These are phyloP conservation scores for Eonycteris spelaea DNA, from an alignment of 2,113 vertebrate genomes.

Conservation along the genomic window DNA sequence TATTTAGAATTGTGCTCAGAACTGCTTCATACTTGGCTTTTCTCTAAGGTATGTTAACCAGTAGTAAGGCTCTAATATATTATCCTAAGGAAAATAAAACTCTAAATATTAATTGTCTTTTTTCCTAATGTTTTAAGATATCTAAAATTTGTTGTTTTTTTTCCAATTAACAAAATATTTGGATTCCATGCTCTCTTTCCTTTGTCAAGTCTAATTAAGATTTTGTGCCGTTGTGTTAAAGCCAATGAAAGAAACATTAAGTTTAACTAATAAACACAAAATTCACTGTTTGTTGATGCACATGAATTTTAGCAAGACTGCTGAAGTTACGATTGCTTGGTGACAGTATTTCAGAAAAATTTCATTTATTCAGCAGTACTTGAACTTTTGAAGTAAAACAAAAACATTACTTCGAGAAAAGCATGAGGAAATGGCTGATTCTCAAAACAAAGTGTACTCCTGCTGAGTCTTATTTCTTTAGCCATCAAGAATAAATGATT, in stretches of 20 bases:
- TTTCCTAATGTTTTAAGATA: background rate
- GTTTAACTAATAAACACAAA: background rate
- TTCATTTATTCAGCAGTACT: background rate
- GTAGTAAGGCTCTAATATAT: background rate
- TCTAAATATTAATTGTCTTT: background rate
- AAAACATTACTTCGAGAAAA: background rate
- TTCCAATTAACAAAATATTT: background rate
- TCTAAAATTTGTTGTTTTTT: background rate
- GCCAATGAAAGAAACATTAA: background rate
- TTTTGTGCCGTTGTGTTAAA: background rate
- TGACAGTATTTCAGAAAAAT: background rate
- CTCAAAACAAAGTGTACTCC: background rate
- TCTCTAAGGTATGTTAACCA: slow-evolving; percentile 27
- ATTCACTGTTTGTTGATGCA: background rate
- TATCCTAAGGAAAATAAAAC: background rate
- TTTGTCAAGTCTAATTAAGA: background rate
- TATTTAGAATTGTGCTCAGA: slow-evolving; percentile 36
- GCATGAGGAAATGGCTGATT: background rate
- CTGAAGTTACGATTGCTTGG: background rate
- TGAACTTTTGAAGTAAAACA: background rate
- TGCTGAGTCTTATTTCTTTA: slow-evolving; percentile 7
- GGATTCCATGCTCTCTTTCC: background rate
- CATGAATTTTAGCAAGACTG: background rate
- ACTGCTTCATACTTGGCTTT: background rate
- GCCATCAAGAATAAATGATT: slow-evolving; percentile 11